Evolutionary conservation across 2,888 invertebrate genomes (phyloP).

Genomic region (Pollenia griseotomentosa): DNA sequence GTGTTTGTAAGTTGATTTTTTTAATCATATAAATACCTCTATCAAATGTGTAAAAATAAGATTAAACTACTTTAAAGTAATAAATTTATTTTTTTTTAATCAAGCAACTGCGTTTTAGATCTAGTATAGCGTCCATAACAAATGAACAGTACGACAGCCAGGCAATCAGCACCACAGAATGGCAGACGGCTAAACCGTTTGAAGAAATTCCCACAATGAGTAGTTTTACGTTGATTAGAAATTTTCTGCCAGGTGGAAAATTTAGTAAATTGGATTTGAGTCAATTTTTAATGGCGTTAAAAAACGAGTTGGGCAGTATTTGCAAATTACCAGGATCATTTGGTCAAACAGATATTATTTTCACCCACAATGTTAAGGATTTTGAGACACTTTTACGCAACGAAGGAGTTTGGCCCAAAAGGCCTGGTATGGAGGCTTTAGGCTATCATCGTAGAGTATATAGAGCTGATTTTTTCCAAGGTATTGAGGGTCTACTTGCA

Average conservation of each 20-base stretch:
- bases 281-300: conserved; percentile 71
- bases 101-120: too few species aligned
- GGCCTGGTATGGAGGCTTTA: conserved; percentile 82
- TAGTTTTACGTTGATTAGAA: conserved; percentile 64
- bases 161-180: neutral
- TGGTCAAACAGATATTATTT: conserved; percentile 78
- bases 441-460: conserved; percentile 81
- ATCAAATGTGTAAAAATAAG: too few species aligned
- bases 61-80: too few species aligned
- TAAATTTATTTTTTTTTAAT: too few species aligned
- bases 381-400: conserved; percentile 84
- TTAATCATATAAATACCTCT: too few species aligned
- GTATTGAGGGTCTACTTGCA: conserved; percentile 62
- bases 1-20: too few species aligned
- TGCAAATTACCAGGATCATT: conserved; percentile 82
- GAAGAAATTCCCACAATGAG: conserved; percentile 77
- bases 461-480: conserved; percentile 76
- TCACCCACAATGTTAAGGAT: conserved; percentile 85
- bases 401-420: conserved; percentile 84
- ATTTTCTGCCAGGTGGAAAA: conserved; percentile 79
- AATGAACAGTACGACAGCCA: neutral
- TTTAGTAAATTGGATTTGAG: conserved; percentile 75
- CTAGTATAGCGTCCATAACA: too few species aligned
- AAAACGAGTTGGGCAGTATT: conserved; percentile 81
- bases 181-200: conserved; percentile 76